phyloP scores from a whole-genome alignment of 2,888 invertebrate genomes.

The Drosophila infuscata region DNA sequence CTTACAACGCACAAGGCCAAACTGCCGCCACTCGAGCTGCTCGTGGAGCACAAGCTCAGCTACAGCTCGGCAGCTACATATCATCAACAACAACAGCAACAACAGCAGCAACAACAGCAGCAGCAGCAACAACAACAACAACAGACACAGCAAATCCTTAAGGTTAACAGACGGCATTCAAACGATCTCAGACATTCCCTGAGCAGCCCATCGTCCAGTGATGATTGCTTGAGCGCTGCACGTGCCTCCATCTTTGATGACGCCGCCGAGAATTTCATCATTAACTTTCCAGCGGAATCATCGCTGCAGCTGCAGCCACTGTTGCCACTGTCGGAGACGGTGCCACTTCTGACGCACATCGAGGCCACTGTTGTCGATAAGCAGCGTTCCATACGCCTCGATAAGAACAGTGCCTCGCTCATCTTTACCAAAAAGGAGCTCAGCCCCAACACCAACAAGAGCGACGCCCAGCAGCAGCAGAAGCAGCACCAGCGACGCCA shows the following conservation, averaged over 20 bases:
- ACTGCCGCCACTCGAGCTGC: slow-evolving; percentile 75
- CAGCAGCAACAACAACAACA: slow-evolving; percentile 30
- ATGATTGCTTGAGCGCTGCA: slow-evolving; percentile 60
- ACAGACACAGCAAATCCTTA: slow-evolving; percentile 15
- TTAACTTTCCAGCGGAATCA: slow-evolving; percentile 82
- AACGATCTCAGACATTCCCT: slow-evolving; percentile 49
- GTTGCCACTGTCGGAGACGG: slow-evolving; percentile 83
- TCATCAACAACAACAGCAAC: slow-evolving; percentile 34
- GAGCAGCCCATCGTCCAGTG: slow-evolving; percentile 67
- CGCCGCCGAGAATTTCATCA: slow-evolving; percentile 82
- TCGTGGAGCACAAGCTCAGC: slow-evolving; percentile 80
- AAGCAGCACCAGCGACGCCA: slow-evolving; percentile 56
- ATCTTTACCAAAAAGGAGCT: slow-evolving; percentile 84
- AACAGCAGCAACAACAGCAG: slow-evolving; percentile 19
- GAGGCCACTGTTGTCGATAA: slow-evolving; percentile 81
- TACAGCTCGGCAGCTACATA: slow-evolving; percentile 70
- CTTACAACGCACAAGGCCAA: slow-evolving; percentile 53
- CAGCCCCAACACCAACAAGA: slow-evolving; percentile 3
- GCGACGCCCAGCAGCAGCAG: slow-evolving; percentile 40
- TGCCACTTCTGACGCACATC: slow-evolving; percentile 82
- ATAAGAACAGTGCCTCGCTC: slow-evolving; percentile 84
- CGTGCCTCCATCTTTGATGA: slow-evolving; percentile 78
- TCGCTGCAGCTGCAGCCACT: slow-evolving; percentile 63
- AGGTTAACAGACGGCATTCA: slow-evolving; percentile 42
- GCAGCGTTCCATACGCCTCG: slow-evolving; percentile 82